Conservation (phyloP, 2,797 vertebrate species). For the Parauchenoglanis ngamensis region DNA sequence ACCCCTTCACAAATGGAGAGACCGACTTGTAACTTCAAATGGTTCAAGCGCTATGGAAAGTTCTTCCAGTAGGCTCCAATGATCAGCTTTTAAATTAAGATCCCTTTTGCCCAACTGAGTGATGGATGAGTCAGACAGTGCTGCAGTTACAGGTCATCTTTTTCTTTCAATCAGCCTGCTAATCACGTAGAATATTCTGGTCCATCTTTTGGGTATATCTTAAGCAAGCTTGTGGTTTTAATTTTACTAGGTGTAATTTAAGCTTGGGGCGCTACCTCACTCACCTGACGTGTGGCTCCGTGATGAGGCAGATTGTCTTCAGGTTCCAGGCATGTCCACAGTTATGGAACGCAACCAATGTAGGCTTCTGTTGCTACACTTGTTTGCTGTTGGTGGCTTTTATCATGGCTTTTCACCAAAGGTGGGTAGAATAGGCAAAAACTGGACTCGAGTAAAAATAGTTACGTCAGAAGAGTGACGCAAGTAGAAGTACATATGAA, state of each 20-base stretch:
- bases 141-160: not conserved
- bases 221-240: not conserved
- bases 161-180: not conserved
- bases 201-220: not conserved
- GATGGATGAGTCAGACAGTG: not conserved
- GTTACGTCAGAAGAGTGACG: too few species aligned
- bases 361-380: not conserved
- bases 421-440: too few species aligned
- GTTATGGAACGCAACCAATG: not conserved
- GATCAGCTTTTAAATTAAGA: not conserved
- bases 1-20: not conserved
- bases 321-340: not conserved
- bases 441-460: too few species aligned
- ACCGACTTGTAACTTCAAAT: not conserved
- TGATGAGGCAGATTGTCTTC: not conserved
- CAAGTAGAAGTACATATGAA: too few species aligned
- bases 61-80: not conserved
- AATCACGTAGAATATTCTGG: not conserved
- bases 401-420: too few species aligned
- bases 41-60: slow-evolving; percentile 1
- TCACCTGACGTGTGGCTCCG: not conserved
- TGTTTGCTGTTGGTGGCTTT: not conserved
- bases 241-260: not conserved
- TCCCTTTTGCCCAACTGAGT: not conserved
- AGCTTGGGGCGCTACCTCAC: not conserved